These are phyloP conservation scores for Theodoxus fluviatilis DNA, from an alignment of 2,888 invertebrate species.

Conservation along the genomic window DNA sequence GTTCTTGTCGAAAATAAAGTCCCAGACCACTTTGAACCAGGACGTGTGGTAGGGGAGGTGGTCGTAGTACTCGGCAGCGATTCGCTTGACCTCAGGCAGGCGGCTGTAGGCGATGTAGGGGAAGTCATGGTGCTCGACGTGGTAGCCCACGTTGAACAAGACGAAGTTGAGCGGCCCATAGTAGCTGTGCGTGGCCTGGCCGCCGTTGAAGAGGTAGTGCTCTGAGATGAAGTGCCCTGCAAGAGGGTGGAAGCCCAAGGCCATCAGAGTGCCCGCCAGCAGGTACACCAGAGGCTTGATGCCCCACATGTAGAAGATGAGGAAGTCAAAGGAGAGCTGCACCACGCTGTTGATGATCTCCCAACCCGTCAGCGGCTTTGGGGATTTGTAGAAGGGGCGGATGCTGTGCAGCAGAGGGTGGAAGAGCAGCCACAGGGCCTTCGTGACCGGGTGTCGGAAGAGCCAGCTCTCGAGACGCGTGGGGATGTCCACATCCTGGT, in stretches of 20 bases:
- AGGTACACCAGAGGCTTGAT: slow-evolving; percentile 57
- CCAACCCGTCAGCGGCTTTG: slow-evolving; percentile 56
- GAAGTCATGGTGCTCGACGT: slow-evolving; percentile 66
- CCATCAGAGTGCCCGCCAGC: slow-evolving; percentile 56
- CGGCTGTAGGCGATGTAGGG: slow-evolving; percentile 64
- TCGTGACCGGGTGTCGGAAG: slow-evolving; percentile 60
- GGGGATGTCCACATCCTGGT: slow-evolving; percentile 64
- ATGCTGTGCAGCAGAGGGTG: slow-evolving; percentile 62
- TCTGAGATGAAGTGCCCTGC: slow-evolving; percentile 65
- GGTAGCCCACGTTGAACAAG: slow-evolving; percentile 64
- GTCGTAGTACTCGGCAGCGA: slow-evolving; percentile 92
- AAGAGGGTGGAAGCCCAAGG: slow-evolving; percentile 62
- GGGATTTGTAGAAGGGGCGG: slow-evolving; percentile 63
- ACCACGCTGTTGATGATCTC: slow-evolving; percentile 57
- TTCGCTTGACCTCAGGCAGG: slow-evolving; percentile 60
- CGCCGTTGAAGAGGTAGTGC: slow-evolving; percentile 61
- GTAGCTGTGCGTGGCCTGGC: slow-evolving; percentile 63
- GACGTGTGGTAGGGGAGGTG: slow-evolving; percentile 91
- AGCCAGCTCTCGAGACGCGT: slow-evolving; percentile 59
- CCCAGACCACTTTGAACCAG: slow-evolving; percentile 90
- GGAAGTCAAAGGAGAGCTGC: slow-evolving; percentile 52
- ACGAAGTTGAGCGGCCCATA: slow-evolving; percentile 65
- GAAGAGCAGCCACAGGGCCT: slow-evolving; percentile 61
- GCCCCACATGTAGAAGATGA: slow-evolving; percentile 53
- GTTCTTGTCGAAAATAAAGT: slow-evolving; percentile 92